A percentile compares a stretch with the other conserved stretches of the same genome.
phyloP scores from a whole-genome alignment of 1,140 invertebrate genomes.

The Neotoxoptera formosana region DNA sequence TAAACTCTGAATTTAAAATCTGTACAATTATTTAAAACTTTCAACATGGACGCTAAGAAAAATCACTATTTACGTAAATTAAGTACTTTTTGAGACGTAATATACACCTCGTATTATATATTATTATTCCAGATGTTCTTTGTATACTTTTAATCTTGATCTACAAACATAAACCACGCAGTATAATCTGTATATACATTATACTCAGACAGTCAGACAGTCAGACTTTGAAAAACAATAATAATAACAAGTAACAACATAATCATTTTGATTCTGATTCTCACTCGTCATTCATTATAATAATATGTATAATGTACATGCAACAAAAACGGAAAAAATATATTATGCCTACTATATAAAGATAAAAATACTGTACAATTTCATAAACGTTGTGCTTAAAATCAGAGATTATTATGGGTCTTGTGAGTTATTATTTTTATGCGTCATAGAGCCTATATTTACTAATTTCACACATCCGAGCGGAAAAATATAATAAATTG shows the following conservation, averaged over 20 bases:
- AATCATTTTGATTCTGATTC: background rate
- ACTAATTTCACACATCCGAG: background rate
- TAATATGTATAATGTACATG: background rate
- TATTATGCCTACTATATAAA: background rate
- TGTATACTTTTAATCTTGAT: slow-evolving; percentile 5
- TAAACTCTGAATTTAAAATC: background rate
- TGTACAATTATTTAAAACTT: background rate
- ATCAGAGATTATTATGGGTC: background rate
- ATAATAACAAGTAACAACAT: slow-evolving; percentile 16
- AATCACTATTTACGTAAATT: background rate
- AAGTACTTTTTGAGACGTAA: background rate
- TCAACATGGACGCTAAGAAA: background rate
- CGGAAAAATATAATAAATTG: slow-evolving; percentile 18
- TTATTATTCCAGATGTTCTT: slow-evolving; percentile 8
- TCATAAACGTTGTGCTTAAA: background rate
- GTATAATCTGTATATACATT: background rate
- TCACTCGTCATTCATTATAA: background rate
- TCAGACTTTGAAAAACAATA: background rate
- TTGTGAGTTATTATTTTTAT: background rate
- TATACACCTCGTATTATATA: background rate
- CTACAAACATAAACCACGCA: background rate
- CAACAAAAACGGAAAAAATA: background rate
- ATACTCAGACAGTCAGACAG: background rate
- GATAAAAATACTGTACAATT: slow-evolving; percentile 14
- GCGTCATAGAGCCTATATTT: slow-evolving; percentile 14